Percentiles rank a stretch among this genome's conserved stretches.
Conservation (phyloP, 2,888 invertebrate species). For the Lobophora halterata region DNA sequence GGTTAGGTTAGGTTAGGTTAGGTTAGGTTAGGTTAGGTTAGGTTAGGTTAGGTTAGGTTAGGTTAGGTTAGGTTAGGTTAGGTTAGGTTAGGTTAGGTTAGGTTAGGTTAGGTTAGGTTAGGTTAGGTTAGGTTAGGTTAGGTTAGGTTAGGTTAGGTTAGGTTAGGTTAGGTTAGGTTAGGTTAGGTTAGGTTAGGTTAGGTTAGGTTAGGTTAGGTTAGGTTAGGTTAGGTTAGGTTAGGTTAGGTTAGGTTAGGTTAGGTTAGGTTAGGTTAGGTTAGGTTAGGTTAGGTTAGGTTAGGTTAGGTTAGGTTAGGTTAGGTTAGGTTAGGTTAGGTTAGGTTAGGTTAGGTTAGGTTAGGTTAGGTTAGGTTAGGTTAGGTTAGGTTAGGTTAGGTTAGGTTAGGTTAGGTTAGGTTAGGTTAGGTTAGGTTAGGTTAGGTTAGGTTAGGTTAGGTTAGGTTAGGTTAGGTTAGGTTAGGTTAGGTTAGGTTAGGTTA, state of each 20-base stretch:
- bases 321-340: conserved; percentile 14
- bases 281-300: conserved; percentile 12
- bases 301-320: conserved; percentile 16
- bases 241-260: conserved; percentile 3
- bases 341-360: conserved; percentile 14
- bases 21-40: conserved; percentile 32
- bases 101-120: conserved; percentile 29
- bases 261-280: conserved; percentile 13
- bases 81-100: conserved; percentile 27
- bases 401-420: conserved; percentile 18
- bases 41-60: conserved; percentile 31
- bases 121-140: conserved; percentile 26
- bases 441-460: conserved; percentile 21
- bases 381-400: conserved; percentile 11
- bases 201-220: conserved; percentile 3
- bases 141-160: conserved; percentile 20
- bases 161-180: conserved; percentile 14
- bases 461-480: conserved; percentile 20
- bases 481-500: conserved; percentile 24
- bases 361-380: conserved; percentile 12
- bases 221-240: conserved; percentile 7
- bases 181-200: conserved; percentile 10
- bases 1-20: conserved; percentile 31
- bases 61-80: conserved; percentile 26
- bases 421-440: too few relatives aligned